Evolutionary conservation across 1,140 invertebrate genomes (phyloP), one percentile per base, ranked within the genome.

Genomic region (Rhynchophorus ferrugineus): DNA sequence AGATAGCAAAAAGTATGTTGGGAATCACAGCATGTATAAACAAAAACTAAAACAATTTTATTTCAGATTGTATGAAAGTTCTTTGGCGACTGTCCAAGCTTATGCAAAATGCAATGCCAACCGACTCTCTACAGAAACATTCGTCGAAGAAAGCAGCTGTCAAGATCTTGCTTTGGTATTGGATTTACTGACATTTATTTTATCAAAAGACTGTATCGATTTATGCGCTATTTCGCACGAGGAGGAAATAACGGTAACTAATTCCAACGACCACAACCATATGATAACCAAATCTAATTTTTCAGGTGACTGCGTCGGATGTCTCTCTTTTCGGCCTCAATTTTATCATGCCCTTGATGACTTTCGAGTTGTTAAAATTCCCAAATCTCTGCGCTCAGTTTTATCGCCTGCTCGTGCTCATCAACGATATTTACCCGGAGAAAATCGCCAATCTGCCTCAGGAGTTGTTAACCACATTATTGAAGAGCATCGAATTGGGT

Each of bases 301-400:
- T 45, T 16, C 34, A 65, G n/a, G 65, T 78, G 11, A 75, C 71
- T 9, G 76, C 78, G 3, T 75, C 75, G 1, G 78, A 84, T 65
- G 81, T 89, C 17, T 82, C 80, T 59, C 61, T 89, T 2, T 79
- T 77, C 68, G 85, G 85, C 18, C 69, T 89, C 0, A 79, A 78
- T 61, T 81, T 84, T 42, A 73, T 89, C 42, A 81, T 88, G 73
- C 85, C 86, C 16, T 67, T 89, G 41, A 85, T 89, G 78, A 84
- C 76, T 38, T 69, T 77, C n/a, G 82, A 89, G 62, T 64, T 89
- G 16, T 68, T 89, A 5, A 79, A 84, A 64, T 84, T 87, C 68
- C 81, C 79, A 11, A 73, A 75, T 2, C 67, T 91, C 9, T 88
- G 86, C 63, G 61, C 72, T 22, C 75, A 82, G 66, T 78, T 76